phyloP scores from a whole-genome alignment of 2,888 invertebrate genomes.

The Hipparchia semele region DNA sequence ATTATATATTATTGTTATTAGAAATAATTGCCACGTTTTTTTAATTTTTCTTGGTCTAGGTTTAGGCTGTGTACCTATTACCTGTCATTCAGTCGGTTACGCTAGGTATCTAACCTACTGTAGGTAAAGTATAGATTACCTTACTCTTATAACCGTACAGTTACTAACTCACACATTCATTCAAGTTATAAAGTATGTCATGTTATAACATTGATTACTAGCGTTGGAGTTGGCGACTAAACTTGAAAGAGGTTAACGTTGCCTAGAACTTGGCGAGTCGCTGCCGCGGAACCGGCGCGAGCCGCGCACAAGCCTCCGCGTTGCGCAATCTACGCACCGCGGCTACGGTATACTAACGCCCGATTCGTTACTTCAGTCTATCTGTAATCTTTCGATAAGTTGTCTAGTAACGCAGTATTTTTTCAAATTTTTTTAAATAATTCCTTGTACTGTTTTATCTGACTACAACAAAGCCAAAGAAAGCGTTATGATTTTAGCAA shows the following conservation, averaged over 20 bases:
- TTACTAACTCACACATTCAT: slow-evolving; percentile 12
- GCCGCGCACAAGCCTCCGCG: slow-evolving; percentile 47
- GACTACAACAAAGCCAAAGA: no score
- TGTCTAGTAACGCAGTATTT: no score
- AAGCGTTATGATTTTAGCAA: no score
- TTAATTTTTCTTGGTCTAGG: no score
- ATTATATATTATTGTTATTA: no score
- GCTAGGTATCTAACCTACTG: no score
- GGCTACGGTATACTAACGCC: slow-evolving; percentile 19
- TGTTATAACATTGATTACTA: slow-evolving; percentile 26
- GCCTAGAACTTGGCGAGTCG: slow-evolving; percentile 72
- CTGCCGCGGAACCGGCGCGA: slow-evolving; percentile 48
- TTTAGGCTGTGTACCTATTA: no score
- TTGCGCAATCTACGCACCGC: slow-evolving; percentile 66
- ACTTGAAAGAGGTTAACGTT: slow-evolving; percentile 69
- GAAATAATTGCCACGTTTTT: no score
- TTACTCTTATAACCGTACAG: slow-evolving; percentile 3
- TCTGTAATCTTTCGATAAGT: no score
- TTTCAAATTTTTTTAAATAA: not conserved
- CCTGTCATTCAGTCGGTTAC: no score
- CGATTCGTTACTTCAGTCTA: no score
- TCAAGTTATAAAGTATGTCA: slow-evolving; percentile 23
- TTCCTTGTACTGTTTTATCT: no score
- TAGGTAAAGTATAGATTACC: not conserved
- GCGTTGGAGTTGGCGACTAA: slow-evolving; percentile 42